phyloP scores from a whole-genome alignment of 2,888 invertebrate genomes.

The Brachylomia viminalis region DNA sequence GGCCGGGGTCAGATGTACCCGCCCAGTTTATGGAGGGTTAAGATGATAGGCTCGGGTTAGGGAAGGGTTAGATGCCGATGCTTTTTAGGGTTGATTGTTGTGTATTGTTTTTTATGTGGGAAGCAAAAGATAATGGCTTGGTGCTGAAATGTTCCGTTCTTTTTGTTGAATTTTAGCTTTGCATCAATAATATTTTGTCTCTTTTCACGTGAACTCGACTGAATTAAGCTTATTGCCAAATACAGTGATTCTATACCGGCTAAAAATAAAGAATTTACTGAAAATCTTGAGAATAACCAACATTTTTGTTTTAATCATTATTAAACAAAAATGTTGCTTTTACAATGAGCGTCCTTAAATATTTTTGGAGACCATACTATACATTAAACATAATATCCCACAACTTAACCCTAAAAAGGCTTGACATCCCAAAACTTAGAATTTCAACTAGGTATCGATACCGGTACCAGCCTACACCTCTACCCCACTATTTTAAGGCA shows the following conservation, averaged over 20 bases:
- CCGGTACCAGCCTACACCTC: conserved; percentile 72
- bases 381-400: background rate
- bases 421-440: conserved; percentile 8
- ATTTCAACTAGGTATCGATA: conserved; percentile 53
- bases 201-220: background rate
- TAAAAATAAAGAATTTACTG: no score
- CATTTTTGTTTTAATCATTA: no score
- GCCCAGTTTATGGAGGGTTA: conserved; percentile 80
- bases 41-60: conserved; percentile 75
- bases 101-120: conserved; percentile 52
- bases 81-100: conserved; percentile 61
- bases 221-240: no score
- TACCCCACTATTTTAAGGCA: conserved; percentile 86
- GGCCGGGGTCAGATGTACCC: conserved; percentile 74
- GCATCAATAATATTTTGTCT: background rate
- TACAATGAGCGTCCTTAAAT: no score
- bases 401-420: conserved; percentile 37
- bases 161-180: background rate
- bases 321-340: no score
- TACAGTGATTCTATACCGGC: no score
- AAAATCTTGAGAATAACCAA: no score
- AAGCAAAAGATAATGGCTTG: conserved; percentile 30
- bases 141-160: background rate
- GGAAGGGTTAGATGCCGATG: conserved; percentile 61
- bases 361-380: no score